Percentiles rank a stretch among this genome's conserved stretches.
Conservation (phyloP, 2,113 vertebrate genomes). For the Pavo muticus region DNA sequence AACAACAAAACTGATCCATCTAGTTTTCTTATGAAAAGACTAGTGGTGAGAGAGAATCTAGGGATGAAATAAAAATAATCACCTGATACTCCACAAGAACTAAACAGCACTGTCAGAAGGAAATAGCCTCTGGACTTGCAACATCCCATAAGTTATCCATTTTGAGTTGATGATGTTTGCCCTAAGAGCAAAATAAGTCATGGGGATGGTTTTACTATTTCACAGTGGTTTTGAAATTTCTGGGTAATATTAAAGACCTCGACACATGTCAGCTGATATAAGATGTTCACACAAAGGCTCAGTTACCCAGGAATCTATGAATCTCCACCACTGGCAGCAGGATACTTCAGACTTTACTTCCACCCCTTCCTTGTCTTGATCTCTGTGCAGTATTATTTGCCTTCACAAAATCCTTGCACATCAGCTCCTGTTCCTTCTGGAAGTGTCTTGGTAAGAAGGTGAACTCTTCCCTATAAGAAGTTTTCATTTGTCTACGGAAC, state of each 20-base stretch:
- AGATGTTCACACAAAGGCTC: not conserved
- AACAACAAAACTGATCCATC: not conserved
- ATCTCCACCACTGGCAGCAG: not conserved
- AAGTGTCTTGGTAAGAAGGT: not conserved
- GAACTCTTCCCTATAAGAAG: not conserved
- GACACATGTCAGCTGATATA: not conserved
- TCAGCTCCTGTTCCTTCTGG: not conserved
- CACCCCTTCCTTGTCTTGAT: not conserved
- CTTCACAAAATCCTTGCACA: not conserved
- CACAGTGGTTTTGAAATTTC: not conserved
- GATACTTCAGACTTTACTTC: not conserved
- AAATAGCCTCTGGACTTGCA: not conserved
- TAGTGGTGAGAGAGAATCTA: not conserved
- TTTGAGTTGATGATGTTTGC: not conserved
- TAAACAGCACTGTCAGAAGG: not conserved
- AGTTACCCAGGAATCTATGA: not conserved
- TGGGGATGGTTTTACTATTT: constrained; percentile 22
- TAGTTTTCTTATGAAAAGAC: not conserved
- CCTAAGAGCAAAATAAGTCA: not conserved
- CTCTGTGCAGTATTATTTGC: not conserved
- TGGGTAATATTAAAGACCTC: not conserved
- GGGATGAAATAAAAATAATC: not conserved
- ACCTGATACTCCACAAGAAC: not conserved
- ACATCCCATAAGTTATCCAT: not conserved
- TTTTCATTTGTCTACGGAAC: not conserved